phyloP scores from a whole-genome alignment of 2,113 vertebrate species.

The Sisor rabdophorus region DNA sequence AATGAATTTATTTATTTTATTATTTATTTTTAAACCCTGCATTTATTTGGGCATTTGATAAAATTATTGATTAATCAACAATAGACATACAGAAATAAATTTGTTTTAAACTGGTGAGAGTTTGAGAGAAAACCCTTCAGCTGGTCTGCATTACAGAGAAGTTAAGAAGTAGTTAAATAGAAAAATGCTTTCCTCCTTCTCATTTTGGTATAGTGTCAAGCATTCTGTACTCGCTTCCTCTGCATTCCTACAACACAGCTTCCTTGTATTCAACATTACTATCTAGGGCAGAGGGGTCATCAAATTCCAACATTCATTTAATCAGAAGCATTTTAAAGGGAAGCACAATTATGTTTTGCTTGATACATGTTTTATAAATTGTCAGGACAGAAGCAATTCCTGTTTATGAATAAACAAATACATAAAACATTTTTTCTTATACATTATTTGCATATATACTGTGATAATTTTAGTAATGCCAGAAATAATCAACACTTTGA shows the following conservation, averaged over 20 bases:
- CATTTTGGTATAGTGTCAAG: slow-evolving; percentile 50
- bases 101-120: background rate
- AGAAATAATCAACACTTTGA: background rate
- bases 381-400: background rate
- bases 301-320: background rate
- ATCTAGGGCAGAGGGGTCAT: slow-evolving; percentile 1
- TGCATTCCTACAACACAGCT: slow-evolving; percentile 36
- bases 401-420: background rate
- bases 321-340: background rate
- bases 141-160: no score
- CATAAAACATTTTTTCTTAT: background rate
- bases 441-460: background rate
- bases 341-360: background rate
- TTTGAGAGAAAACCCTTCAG: slow-evolving; percentile 33
- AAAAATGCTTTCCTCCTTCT: slow-evolving; percentile 60
- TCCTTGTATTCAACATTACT: slow-evolving; percentile 34
- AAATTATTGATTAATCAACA: background rate
- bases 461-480: background rate
- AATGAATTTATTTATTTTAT: no score
- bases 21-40: no score
- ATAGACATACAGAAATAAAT: background rate
- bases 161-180: no score
- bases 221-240: slow-evolving; percentile 38
- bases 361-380: background rate
- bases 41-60: background rate